phyloP scores from a whole-genome alignment of 2,888 invertebrate genomes.

The Bhutanitis thaidina region DNA sequence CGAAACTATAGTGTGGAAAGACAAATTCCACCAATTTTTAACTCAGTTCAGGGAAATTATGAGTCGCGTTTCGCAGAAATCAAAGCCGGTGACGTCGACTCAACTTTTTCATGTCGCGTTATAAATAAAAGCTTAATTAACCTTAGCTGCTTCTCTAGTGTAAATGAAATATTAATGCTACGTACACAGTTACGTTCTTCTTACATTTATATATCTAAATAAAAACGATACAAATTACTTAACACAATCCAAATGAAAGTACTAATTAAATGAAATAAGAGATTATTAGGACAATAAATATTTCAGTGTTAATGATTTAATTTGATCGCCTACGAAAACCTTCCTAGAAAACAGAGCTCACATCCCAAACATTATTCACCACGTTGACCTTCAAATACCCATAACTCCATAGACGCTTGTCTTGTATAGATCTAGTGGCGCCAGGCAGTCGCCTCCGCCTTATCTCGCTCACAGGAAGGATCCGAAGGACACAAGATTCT shows the following conservation, averaged over 20 bases:
- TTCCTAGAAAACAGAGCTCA: slow-evolving; percentile 1
- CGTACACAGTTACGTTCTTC: too few relatives aligned
- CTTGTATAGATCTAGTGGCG: slow-evolving; percentile 22
- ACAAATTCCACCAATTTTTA: background rate
- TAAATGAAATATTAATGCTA: too few relatives aligned
- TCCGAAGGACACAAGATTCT: slow-evolving; percentile 42
- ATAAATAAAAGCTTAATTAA: too few relatives aligned
- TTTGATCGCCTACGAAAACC: too few relatives aligned
- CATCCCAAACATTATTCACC: slow-evolving; percentile 1
- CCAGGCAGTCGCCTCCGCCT: slow-evolving; percentile 22
- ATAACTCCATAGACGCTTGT: slow-evolving; percentile 18
- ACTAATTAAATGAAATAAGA: too few relatives aligned
- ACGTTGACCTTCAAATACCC: slow-evolving; percentile 11
- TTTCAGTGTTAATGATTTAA: too few relatives aligned
- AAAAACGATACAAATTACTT: too few relatives aligned
- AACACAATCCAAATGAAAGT: too few relatives aligned
- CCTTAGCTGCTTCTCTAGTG: too few relatives aligned
- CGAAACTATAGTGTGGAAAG: too few relatives aligned
- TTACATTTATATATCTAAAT: too few relatives aligned
- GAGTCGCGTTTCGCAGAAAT: slow-evolving; percentile 6
- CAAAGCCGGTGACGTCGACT: slow-evolving; percentile 6
- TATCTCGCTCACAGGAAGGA: slow-evolving; percentile 36
- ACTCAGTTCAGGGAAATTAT: slow-evolving; percentile 5
- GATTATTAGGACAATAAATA: too few relatives aligned
- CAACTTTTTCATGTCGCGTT: slow-evolving; percentile 9